Evolutionary conservation across 1,140 invertebrate genomes (phyloP), one percentile per base, ranked within the genome.

Genomic region (Pinna nobilis): DNA sequence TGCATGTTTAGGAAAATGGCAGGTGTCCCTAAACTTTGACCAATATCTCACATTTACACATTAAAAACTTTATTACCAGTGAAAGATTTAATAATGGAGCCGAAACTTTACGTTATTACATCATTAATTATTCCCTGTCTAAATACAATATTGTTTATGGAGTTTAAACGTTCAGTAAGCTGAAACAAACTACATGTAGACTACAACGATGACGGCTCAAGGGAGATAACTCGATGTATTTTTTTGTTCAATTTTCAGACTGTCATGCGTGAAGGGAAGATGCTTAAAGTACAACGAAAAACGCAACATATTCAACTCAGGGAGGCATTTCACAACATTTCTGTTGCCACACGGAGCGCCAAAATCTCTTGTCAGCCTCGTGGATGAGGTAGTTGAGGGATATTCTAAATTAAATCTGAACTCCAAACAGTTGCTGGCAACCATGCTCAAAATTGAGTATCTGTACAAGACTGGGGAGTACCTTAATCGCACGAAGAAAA

Each of bases 221-320:
- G n/a, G n/a, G n/a, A n/a, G n/a, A n/a, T n/a, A n/a, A n/a, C n/a
- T 53, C 20, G 6, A 23, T 7, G 1, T 20, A 30, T 25, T 30
- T 9, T 28, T 57, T 57, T 57, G 32, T 57, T 15, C 37, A 35
- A 35, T 35, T 77, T 77, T 15, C 74, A 88, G 86, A 39, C 50
- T 83, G 7, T 15, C 37, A 1, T 90, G 89, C 80, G 33, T 80
- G 7, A 49, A 84, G 11, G 84, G 84, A 1, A 70, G 65, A 6
- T 91, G 90, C 76, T 28, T 74, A n/a, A 86, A 88, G 30, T 85
- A 86, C 71, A 91, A 90, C 78, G 89, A 91, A 74, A 87, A 86
- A 63, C 79, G 82, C 32, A 91, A 91, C 69, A 84, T 90, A n/a
- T 85, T 85, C 37, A 89, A 89, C 55, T 87, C 88, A 35, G 89